A percentile compares a stretch with the other conserved stretches of the same genome.
Evolutionary conservation across 2,888 invertebrate genomes (phyloP).

Genomic region (Drosophila meridiana): DNA sequence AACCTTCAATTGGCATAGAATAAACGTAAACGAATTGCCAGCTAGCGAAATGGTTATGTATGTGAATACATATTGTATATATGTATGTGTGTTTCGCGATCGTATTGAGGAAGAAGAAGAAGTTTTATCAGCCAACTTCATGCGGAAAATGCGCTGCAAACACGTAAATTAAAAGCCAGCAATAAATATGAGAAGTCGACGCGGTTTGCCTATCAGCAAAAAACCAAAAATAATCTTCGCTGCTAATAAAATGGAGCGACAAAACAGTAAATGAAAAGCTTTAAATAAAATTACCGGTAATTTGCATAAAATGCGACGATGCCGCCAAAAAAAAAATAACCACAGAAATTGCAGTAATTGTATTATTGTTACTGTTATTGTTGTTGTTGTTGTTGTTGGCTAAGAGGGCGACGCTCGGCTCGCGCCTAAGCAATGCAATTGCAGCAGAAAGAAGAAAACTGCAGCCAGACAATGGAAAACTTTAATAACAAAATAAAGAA

Average conservation of each 20-base stretch:
- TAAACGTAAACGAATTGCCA: slow-evolving; percentile 23
- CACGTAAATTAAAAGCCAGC: slow-evolving; percentile 63
- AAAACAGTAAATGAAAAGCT: slow-evolving; percentile 74
- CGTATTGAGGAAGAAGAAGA: slow-evolving; percentile 16
- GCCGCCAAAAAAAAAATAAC: slow-evolving; percentile 46
- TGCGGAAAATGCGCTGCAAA: slow-evolving; percentile 60
- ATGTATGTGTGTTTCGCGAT: slow-evolving; percentile 15
- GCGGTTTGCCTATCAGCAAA: slow-evolving; percentile 60
- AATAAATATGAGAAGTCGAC: slow-evolving; percentile 65
- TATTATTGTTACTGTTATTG: slow-evolving; percentile 15
- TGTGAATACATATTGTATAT: neutral
- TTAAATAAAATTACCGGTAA: slow-evolving; percentile 67
- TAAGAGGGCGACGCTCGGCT: slow-evolving; percentile 55
- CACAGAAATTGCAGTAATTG: slow-evolving; percentile 48
- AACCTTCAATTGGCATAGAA: slow-evolving; percentile 42
- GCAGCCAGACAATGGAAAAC: slow-evolving; percentile 72
- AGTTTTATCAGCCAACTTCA: slow-evolving; percentile 27
- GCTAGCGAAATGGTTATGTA: slow-evolving; percentile 2
- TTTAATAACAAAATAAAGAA: slow-evolving; percentile 48
- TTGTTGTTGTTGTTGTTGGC: slow-evolving; percentile 24
- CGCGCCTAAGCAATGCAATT: slow-evolving; percentile 45
- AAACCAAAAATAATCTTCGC: slow-evolving; percentile 38
- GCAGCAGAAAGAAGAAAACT: slow-evolving; percentile 65
- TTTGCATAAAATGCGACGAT: slow-evolving; percentile 68
- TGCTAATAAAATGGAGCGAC: slow-evolving; percentile 70